Evolutionary conservation across 2,797 vertebrate species (phyloP), one percentile per base, ranked within the genome.

Genomic region (Rhodeus uyekii): DNA sequence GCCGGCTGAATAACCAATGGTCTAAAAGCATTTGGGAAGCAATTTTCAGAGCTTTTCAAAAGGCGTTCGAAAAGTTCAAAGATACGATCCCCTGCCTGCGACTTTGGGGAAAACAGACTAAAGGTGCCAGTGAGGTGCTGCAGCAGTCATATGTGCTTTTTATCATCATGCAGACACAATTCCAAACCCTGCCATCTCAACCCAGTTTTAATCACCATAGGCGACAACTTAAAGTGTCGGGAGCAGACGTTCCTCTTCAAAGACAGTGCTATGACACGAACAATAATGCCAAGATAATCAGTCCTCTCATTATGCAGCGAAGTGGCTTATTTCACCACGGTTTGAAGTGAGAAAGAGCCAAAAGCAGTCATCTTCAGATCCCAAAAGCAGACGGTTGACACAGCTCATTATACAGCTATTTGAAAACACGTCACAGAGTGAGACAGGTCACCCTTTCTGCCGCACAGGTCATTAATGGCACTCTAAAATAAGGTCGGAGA

Each of bases 271-370:
- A 84, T n/a, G 83, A 86, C 55, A 50, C 22, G 36, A 76, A 64
- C 81, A 68, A 89, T 89, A 87, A 89, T 76, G 69, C 36, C 64
- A 32, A 77, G 78, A 89, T 92, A 91, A 93, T 90, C 90, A 92
- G 90, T 82, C 85, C 83, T 89, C 88, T 92, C 91, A 91, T 92
- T 90, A 90, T 82, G 19, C 74, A 76, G 81, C 75, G 63, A 85
- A 85, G 87, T 82, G 79, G 64, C 79, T 81, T 78, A 82, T 86
- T 77, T 83, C 39, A 79, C 83, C 60, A 75, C 22, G 44, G 76
- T 78, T 86, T 75, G 76, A 69, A 82, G 82, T 68, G 60, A 82
- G 53, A 76, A 80, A 78, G 73, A 72, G 85, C 80, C 58, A 73
- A 63, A 82, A 68, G 74, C 39, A 61, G 78, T 81, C 75, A 67